Base-by-base conservation (phyloP, 2,113 vertebrate species). In the Falco punctatus region DNA sequence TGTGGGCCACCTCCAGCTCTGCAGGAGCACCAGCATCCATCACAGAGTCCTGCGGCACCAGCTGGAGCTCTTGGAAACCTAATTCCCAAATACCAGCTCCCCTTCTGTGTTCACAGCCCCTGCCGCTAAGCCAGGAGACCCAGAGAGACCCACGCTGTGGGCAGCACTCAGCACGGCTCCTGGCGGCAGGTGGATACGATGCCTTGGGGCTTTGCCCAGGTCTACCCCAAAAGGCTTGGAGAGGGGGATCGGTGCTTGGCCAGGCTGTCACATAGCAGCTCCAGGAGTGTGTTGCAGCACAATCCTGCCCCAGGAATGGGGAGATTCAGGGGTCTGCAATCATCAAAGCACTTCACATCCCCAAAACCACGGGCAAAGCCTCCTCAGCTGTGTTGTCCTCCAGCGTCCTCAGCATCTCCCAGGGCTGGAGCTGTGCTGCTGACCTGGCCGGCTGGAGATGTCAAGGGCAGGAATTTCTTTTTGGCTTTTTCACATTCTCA, bases 141-240 rank as follows among this genome's bases (percentile, higher is more conserved):
- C 55, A 74, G 62, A 8, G 49, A 1, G 6, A 49, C 7, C n/a
- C 38, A 6, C 5, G 38, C 81, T 44, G 58, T 11, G 52, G 79
- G 24, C 15, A 75, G 66, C 44, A 9, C 38, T 19, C 9, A 13
- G 21, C 28, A 3, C 6, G 79, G 73, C 26, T 96, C 95, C 94
- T 96, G 98, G 52, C 97, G 96, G 86, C 95, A 97, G 94, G 97
- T 98, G 95, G 97, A 95, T 72, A 96, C 28, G 67, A 92, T 94
- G 11, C 75, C n/a, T 27, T 85, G 92, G 58, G 58, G 82, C 72
- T 84, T 96, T 91, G 49, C 88, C 97, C 67, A 95, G 62, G 17
- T 62, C 85, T 24, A 95, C 86, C 86, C 97, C 59, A 95, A 65
- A 30, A 4, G 0, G 6, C n/a, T 46, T 4, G 79, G 67, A 96